Conservation (phyloP, 2,797 vertebrate genomes). For the Sebastes taczanowskii region DNA sequence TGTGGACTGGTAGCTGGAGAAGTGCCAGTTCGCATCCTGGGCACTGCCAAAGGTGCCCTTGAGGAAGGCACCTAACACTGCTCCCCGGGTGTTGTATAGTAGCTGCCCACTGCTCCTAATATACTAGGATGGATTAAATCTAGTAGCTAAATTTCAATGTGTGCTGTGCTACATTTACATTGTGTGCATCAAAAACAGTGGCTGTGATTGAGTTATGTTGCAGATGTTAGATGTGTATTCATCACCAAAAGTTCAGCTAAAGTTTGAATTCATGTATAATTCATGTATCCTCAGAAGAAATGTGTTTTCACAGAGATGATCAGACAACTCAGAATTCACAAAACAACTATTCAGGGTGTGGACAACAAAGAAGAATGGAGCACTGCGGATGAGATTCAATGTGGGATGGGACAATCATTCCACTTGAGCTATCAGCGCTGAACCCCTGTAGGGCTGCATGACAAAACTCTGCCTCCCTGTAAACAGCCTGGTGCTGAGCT, state of each 20-base stretch:
- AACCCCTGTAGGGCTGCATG: slow-evolving; percentile 28
- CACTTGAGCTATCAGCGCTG: slow-evolving; percentile 29
- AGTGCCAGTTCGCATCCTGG: too few species aligned
- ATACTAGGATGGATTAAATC: too few species aligned
- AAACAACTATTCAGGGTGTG: slow-evolving; percentile 5
- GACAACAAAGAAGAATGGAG: slow-evolving; percentile 3
- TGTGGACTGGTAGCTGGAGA: too few species aligned
- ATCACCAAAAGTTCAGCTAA: background rate
- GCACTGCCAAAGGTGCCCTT: too few species aligned
- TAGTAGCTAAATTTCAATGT: background rate
- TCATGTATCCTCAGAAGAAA: slow-evolving; percentile 19
- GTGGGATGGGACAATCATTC: slow-evolving; percentile 19
- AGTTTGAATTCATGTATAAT: slow-evolving; percentile 17
- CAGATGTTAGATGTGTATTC: background rate
- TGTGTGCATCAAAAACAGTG: background rate
- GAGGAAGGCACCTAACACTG: too few species aligned
- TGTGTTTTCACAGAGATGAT: slow-evolving; percentile 12
- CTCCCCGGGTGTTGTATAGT: too few species aligned
- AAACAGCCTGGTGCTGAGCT: slow-evolving; percentile 21
- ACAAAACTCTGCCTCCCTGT: slow-evolving; percentile 18
- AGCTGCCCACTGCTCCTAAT: too few species aligned
- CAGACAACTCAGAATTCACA: slow-evolving; percentile 4
- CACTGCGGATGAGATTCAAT: slow-evolving; percentile 17
- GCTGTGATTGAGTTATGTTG: background rate
- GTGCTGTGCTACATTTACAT: background rate